Percentiles rank a stretch among this genome's conserved stretches.
Evolutionary conservation across 2,113 vertebrate genomes (phyloP).

Genomic region (Paraplagusia blochii): DNA sequence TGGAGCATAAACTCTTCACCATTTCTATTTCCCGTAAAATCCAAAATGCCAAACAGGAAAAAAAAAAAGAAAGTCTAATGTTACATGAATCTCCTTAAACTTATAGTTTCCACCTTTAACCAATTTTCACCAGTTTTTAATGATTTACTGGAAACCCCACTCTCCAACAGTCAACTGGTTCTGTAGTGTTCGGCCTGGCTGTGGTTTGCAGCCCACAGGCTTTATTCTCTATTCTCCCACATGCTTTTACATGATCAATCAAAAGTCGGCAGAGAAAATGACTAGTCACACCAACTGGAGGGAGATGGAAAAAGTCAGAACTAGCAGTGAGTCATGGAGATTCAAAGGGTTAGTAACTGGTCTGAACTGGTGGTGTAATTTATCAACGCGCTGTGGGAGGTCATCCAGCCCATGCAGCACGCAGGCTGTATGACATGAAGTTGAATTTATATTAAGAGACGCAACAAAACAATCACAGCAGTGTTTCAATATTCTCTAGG

Average conservation of each 20-base stretch:
- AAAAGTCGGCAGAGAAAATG: constrained; percentile 34
- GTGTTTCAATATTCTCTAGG: too few relatives aligned
- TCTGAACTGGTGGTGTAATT: constrained; percentile 31
- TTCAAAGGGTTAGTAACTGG: constrained; percentile 10
- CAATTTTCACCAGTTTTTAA: constrained; percentile 48
- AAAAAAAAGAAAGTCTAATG: constrained; percentile 26
- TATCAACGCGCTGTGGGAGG: constrained; percentile 34
- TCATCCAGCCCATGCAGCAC: constrained; percentile 26
- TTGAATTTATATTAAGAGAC: constrained; percentile 10
- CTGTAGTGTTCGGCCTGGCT: constrained; percentile 48
- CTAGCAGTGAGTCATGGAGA: constrained; percentile 57
- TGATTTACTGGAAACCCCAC: constrained; percentile 45
- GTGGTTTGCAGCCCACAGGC: constrained; percentile 49
- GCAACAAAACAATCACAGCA: background rate
- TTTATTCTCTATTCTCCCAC: constrained; percentile 49
- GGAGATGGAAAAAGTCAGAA: constrained; percentile 39
- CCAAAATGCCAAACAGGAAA: constrained; percentile 29
- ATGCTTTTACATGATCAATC: constrained; percentile 46
- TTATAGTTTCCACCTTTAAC: constrained; percentile 57
- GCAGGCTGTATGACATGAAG: background rate
- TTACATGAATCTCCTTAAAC: constrained; percentile 30
- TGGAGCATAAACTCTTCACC: constrained; percentile 22
- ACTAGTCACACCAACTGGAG: constrained; percentile 26
- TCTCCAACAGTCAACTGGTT: constrained; percentile 38
- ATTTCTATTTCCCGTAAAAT: constrained; percentile 25